Conservation (phyloP, 1,140 invertebrate species). For the Sarcophaga bullata region DNA sequence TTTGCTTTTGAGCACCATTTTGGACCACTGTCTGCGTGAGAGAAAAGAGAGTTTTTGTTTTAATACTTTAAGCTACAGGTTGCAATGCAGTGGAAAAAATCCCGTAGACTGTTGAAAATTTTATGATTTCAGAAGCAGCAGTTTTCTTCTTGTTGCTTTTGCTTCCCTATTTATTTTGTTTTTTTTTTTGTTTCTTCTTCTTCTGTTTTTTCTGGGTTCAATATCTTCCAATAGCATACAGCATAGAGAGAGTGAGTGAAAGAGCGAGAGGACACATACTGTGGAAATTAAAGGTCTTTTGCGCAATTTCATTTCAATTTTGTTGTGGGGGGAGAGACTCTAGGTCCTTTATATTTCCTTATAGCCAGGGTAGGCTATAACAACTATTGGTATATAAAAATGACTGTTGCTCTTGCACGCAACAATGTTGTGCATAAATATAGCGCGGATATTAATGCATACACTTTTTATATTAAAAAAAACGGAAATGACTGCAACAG, state of each 20-base stretch:
- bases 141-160: too few relatives aligned
- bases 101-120: not conserved
- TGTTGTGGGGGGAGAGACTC: not conserved
- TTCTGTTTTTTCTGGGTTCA: not conserved
- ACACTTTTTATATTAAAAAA: too few relatives aligned
- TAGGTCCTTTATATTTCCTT: too few relatives aligned
- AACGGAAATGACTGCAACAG: too few relatives aligned
- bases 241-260: too few relatives aligned
- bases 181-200: not conserved
- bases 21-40: too few relatives aligned
- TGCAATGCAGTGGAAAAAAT: not conserved
- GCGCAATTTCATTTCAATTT: conserved; percentile 22
- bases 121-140: too few relatives aligned
- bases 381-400: not conserved
- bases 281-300: not conserved
- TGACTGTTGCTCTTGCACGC: not conserved
- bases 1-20: too few relatives aligned
- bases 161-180: not conserved
- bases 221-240: not conserved
- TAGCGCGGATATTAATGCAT: too few relatives aligned
- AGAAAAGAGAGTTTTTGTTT: too few relatives aligned
- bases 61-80: conserved; percentile 9
- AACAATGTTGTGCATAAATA: too few relatives aligned
- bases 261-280: not conserved
- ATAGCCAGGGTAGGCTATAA: too few relatives aligned